Evolutionary conservation across 2,797 vertebrate species (phyloP).

Genomic region (Lemur catta): DNA sequence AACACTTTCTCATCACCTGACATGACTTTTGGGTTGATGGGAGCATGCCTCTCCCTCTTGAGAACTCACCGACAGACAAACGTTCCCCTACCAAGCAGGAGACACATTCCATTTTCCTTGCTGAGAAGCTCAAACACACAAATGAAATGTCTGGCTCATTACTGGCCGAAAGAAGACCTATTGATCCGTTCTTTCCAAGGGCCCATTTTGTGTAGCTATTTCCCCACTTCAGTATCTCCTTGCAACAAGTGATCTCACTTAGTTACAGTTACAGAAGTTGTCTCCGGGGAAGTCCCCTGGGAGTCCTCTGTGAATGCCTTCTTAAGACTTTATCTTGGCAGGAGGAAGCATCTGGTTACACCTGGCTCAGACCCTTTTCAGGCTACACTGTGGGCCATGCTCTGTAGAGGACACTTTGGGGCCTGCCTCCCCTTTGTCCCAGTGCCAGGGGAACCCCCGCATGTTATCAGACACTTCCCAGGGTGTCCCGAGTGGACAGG

Average conservation of each 20-base stretch:
- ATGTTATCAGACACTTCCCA: not conserved
- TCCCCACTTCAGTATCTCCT: not conserved
- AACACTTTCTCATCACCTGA: not conserved
- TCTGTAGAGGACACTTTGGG: not conserved
- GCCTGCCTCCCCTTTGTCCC: not conserved
- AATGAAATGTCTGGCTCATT: not conserved
- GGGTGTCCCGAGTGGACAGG: not conserved
- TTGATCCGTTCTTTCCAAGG: accelerated
- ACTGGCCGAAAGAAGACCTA: not conserved
- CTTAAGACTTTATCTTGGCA: not conserved
- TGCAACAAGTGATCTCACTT: not conserved
- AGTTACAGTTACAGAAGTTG: not conserved
- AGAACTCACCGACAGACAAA: not conserved
- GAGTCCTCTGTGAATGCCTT: not conserved
- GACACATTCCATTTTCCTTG: not conserved
- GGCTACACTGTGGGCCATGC: accelerated
- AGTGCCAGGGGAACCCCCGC: not conserved
- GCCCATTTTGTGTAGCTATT: accelerated
- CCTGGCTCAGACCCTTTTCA: not conserved
- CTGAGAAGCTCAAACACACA: not conserved
- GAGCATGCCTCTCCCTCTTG: not conserved
- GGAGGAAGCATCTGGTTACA: not conserved
- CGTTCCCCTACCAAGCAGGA: not conserved
- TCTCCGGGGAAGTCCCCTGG: not conserved
- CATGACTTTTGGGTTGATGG: not conserved